Percentiles rank a stretch among this genome's conserved stretches.
Evolutionary conservation across 2,797 vertebrate genomes (phyloP).

Genomic region (Florisuga fusca): DNA sequence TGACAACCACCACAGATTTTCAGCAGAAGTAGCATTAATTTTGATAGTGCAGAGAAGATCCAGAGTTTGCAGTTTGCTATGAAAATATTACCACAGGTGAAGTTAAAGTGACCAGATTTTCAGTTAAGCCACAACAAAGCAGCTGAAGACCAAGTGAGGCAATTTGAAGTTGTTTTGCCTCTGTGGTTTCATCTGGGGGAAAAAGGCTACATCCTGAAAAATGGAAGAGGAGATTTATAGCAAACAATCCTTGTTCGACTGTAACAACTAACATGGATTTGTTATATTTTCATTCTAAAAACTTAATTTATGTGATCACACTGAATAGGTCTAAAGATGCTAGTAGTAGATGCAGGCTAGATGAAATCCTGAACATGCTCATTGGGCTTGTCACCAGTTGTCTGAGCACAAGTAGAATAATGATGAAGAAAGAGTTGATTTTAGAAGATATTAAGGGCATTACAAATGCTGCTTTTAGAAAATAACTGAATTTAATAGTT

Average conservation of each 20-base stretch:
- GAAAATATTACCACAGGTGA: not conserved
- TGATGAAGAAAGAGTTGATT: not conserved
- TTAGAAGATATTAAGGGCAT: not conserved
- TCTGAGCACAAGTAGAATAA: not conserved
- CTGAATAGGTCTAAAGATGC: not conserved
- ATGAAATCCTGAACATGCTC: not conserved
- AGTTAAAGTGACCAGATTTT: not conserved
- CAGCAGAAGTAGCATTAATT: not conserved
- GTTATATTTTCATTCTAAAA: not conserved
- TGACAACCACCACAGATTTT: conserved; percentile 39
- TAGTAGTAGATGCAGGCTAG: not conserved
- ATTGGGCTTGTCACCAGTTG: not conserved
- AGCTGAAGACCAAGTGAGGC: not conserved
- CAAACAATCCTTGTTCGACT: not conserved
- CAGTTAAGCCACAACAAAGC: not conserved
- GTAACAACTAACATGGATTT: not conserved
- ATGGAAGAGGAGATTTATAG: not conserved
- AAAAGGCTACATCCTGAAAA: not conserved
- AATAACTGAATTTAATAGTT: not conserved
- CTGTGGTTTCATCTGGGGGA: not conserved
- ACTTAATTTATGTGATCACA: not conserved
- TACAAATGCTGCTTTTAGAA: not conserved
- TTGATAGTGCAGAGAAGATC: not conserved
- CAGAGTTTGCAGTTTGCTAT: not conserved
- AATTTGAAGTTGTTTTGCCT: not conserved